Evolutionary conservation across 2,113 vertebrate genomes (phyloP), one percentile per base, ranked within the genome.

Genomic region (Phodopus roborovskii): DNA sequence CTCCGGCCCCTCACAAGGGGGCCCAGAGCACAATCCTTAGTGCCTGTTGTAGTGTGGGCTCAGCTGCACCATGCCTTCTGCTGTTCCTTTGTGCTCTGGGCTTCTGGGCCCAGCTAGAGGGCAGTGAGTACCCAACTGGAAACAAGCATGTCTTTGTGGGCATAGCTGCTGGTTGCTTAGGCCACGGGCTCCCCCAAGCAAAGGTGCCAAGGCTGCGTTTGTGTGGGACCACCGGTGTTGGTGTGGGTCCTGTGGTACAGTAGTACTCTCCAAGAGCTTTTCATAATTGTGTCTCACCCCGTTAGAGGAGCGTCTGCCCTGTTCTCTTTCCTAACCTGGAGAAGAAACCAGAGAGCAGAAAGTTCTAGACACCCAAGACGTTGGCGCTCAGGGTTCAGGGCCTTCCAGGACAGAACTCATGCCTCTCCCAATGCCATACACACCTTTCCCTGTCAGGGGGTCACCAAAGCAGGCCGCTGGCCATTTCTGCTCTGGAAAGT

Each of bases 1-100:
- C 19, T 28, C 15, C 56, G 77, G 17, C 19, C 28, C 62, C 64
- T 79, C 4, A 17, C 6, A 17, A 39, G 42, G 17, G 3, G 8
- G 39, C 13, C 30, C 0, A 7, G 3, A 8, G 0, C 70, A 62
- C 3, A n/a, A 1, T 30, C 16, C 12, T 22, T 5, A 2, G 5
- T 73, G 19, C 28, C 42, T 36, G 7, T 11, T 64, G 13, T 0
- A 0, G 45, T 33, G 3, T 39, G 26, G 64, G 30, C 24, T 71
- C 48, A 39, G 28, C 8, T 2, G 0, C 42, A 7, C 56, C 28
- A 2, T 1, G 9, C 15, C 17, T 90, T 66, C 62, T 50, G 1
- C 10, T 50, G 45, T 19, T 58, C 62, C 56, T 70, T 0, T 62
- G 48, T 9, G 24, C 84, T 64, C 36, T 53, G 53, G 1, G 48